These are phyloP conservation scores for Desoria tigrina DNA, from an alignment of 2,888 invertebrate species.

Conservation along the genomic window DNA sequence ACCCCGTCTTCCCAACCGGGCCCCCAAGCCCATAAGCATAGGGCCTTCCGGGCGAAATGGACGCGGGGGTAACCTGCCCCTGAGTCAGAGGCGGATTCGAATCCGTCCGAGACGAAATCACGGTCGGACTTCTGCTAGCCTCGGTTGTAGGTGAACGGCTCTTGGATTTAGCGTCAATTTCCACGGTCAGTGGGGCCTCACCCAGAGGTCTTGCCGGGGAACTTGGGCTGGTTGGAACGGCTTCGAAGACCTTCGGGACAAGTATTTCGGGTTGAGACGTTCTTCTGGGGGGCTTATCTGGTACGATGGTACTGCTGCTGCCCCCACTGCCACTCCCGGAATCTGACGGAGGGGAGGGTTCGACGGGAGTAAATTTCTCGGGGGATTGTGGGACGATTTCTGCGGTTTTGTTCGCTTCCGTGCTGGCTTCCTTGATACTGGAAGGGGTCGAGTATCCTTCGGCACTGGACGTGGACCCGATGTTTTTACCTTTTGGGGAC, in stretches of 20 bases:
- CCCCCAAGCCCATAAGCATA: slow-evolving; percentile 25
- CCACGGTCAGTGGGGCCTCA: background rate
- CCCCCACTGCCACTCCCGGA: too few relatives aligned
- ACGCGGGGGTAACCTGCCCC: background rate
- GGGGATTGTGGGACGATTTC: too few relatives aligned
- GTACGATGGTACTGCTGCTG: too few relatives aligned
- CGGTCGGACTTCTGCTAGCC: too few relatives aligned
- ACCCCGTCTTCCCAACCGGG: slow-evolving; percentile 17
- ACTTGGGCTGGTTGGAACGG: background rate
- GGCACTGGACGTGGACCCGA: background rate
- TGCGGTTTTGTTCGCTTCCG: background rate
- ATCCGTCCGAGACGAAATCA: background rate
- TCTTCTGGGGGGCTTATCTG: slow-evolving; percentile 3
- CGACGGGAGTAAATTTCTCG: background rate
- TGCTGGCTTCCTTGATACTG: background rate
- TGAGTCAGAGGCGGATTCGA: too few relatives aligned
- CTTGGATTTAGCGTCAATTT: too few relatives aligned
- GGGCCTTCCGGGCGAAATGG: slow-evolving; percentile 8
- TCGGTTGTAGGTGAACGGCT: background rate
- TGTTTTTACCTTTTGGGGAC: background rate
- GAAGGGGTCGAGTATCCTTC: background rate
- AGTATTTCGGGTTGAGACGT: background rate
- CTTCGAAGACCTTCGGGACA: background rate
- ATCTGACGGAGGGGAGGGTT: background rate
- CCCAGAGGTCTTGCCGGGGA: too few relatives aligned